Base-by-base conservation (phyloP, 2,113 vertebrate genomes). In the Oryzias melastigma region DNA sequence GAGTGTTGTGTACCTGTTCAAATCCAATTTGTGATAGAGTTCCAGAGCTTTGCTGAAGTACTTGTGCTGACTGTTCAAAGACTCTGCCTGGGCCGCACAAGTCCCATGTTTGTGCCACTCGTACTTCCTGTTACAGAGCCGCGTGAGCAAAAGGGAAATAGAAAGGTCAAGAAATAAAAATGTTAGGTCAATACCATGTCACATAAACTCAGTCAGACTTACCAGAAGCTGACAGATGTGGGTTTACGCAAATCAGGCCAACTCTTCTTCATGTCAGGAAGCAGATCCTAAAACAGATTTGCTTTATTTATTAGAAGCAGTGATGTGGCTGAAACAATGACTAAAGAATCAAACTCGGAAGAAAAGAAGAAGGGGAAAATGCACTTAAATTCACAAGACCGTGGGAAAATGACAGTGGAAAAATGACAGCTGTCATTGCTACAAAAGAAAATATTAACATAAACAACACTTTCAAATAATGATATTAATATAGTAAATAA, bases 71-170 rank as follows among this genome's bases (percentile, higher is more conserved):
- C 55, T 90, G 20, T 87, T 58, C 35, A 90, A 62, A 41, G 76
- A 65, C 3, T 2, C 51, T 17, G 78, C 77, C 75, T 51, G 62
- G 61, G 86, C 83, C 52, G 88, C 88, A 68, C 88, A 90, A 5
- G 88, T 90, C 0, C 88, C 88, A 16, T 90, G 88, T 77, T 90
- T 90, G 17, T 60, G 27, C 88, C 88, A 90, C 72, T 90, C 88
- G 3, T 87, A 84, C 19, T 86, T 87, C 88, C 88, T 90, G 64
- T 72, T 22, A n/a, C 49, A 45, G 69, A 16, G 74, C 19, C n/a
- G 68, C 14, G 46, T 0, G 54, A 20, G 6, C 13, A 58, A 50
- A 5, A 58, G 25, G 27, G 24, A 27, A 17, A 20, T n/a, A 48
- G 20, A 41, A 6, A 64, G 12, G 1, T 1, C 19, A 24, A 29